These are phyloP conservation scores for Yponomeuta evonymella DNA, from an alignment of 2,888 invertebrate species.

Conservation along the genomic window DNA sequence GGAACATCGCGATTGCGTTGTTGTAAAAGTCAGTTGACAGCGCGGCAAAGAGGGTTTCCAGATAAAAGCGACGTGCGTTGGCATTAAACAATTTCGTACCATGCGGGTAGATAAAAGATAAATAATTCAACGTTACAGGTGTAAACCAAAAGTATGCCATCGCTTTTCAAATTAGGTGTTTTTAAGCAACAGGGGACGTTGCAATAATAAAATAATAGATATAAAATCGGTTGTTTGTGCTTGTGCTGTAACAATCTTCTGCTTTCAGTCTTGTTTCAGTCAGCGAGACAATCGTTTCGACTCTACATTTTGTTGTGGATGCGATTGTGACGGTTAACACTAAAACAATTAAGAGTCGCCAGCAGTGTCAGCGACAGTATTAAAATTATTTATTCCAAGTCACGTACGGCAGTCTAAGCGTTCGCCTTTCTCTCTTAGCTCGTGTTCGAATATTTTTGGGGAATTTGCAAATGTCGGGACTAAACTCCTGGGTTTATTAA, in stretches of 20 bases:
- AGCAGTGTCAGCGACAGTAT: background rate
- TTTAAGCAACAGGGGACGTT: no score
- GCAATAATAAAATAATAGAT: no score
- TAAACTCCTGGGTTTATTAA: background rate
- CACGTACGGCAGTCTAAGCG: background rate
- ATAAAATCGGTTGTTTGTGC: no score
- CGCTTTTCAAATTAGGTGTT: background rate
- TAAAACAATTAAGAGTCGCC: background rate
- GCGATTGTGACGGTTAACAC: background rate
- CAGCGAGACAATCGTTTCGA: no score
- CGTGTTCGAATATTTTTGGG: conserved; percentile 1
- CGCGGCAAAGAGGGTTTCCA: no score
- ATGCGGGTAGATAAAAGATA: background rate
- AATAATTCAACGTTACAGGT: background rate
- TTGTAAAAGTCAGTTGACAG: no score
- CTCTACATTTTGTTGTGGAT: background rate
- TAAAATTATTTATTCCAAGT: conserved; percentile 6
- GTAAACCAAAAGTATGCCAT: background rate
- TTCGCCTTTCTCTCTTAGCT: background rate
- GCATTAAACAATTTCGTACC: background rate
- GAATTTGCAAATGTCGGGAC: conserved; percentile 9
- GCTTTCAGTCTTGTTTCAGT: no score
- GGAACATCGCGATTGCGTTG: no score
- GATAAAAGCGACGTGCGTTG: background rate
- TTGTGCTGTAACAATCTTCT: no score